Conservation (phyloP, 1,140 invertebrate species). For the Musca domestica region DNA sequence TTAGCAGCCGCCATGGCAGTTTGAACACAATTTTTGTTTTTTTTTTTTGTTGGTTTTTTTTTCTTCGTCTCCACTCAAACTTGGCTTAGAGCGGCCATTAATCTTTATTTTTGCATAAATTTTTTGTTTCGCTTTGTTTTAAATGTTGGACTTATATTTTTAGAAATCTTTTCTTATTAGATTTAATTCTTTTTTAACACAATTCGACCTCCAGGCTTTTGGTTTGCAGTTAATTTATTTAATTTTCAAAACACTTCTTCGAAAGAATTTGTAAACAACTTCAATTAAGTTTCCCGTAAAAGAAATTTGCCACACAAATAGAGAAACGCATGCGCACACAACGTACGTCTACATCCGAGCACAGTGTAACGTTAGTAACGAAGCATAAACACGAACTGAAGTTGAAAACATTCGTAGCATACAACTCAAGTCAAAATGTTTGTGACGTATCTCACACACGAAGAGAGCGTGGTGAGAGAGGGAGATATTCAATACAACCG, state of each 20-base stretch:
- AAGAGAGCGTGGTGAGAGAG: neutral
- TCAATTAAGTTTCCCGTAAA: constrained; percentile 1
- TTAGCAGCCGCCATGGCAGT: too few relatives aligned
- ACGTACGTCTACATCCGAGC: neutral
- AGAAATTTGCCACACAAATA: neutral
- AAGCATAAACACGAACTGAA: constrained; percentile 21
- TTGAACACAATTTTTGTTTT: too few relatives aligned
- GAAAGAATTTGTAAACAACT: neutral
- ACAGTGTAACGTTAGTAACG: neutral
- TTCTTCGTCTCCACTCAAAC: too few relatives aligned
- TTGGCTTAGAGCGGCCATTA: too few relatives aligned
- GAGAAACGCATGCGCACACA: neutral
- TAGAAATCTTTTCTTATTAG: too few relatives aligned
- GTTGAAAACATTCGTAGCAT: neutral
- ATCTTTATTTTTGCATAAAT: too few relatives aligned
- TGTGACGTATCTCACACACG: neutral
- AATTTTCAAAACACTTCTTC: neutral
- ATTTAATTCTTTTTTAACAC: neutral
- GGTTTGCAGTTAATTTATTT: neutral
- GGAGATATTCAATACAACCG: neutral
- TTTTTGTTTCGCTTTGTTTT: too few relatives aligned
- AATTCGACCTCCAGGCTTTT: neutral
- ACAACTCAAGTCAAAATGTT: neutral
- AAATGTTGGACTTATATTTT: too few relatives aligned
- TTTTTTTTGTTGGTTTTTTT: too few relatives aligned